phyloP scores from a whole-genome alignment of 2,888 invertebrate species.

The Mayetiola destructor region DNA sequence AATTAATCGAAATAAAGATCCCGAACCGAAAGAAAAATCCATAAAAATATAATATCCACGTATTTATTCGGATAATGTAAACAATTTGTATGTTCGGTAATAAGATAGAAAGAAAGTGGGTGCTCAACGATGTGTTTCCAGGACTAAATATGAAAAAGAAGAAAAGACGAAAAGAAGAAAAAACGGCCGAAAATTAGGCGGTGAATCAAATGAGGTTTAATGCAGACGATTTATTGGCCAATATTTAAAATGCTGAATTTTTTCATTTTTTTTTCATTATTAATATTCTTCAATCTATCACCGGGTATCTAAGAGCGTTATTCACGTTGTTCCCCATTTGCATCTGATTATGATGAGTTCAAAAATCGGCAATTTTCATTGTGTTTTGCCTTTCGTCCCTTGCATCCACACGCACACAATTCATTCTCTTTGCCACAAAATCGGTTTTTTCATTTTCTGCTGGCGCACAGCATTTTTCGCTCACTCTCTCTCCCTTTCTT shows the following conservation, averaged over 20 bases:
- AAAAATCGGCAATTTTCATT: too few species aligned
- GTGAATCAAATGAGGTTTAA: conserved; percentile 13
- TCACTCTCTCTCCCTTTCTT: neutral
- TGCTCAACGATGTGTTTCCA: too few species aligned
- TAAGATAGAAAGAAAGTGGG: neutral
- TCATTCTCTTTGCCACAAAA: conserved; percentile 8
- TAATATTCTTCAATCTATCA: conserved; percentile 8
- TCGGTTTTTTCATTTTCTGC: neutral
- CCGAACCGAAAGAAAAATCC: neutral
- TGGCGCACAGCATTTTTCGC: neutral
- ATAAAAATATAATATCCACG: conserved; percentile 11
- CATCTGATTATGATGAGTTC: too few species aligned
- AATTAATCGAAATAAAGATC: too few species aligned
- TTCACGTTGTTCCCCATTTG: too few species aligned
- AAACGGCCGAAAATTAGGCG: neutral
- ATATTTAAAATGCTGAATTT: conserved; percentile 9
- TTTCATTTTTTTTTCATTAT: too few species aligned
- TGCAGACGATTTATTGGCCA: conserved; percentile 12
- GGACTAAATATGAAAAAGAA: neutral
- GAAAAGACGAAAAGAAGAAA: neutral
- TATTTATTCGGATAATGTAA: conserved; percentile 10
- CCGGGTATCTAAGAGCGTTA: too few species aligned
- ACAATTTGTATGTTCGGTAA: neutral
- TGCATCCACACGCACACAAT: neutral
- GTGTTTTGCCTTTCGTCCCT: neutral